Base-by-base conservation (phyloP, 2,888 invertebrate species). In the Drosophila longiperda region DNA sequence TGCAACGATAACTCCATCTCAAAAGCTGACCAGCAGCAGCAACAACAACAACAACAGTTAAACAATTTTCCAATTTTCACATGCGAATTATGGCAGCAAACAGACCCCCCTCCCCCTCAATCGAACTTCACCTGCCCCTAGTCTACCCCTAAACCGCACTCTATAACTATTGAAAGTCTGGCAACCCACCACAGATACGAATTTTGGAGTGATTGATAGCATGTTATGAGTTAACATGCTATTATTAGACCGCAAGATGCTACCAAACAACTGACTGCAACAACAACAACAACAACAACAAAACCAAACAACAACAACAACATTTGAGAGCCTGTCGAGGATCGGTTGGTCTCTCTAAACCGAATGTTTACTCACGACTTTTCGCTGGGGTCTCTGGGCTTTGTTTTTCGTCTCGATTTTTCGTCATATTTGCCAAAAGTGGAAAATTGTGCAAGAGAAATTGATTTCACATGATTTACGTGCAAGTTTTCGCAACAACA, bases 391-490 rank as follows among this genome's bases (percentile, higher is more conserved):
- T 70, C 66, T 66, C 62, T 73, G 57, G 71, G 67, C 80, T 77
- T 70, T 72, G 67, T 12, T 53, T 53, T 12, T 20, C 36, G 38
- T 36, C 54, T 54, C 36, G 61, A 59, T 72, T 75, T 85, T 89
- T 86, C 81, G 83, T 89, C 89, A 87, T 87, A 90, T 87, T 89
- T 78, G 75, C 87, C 82, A 87, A 83, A 76, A 79, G 78, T 72
- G 75, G 88, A 82, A 91, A 90, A 90, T 90, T 91, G 86, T 80
- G 88, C 80, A 81, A 91, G 75, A 75, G 87, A 89, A 91, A 92
- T 91, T 90, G 88, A 89, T 90, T 91, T 91, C 87, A 91, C 90
- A 92, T 91, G 91, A 92, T 92, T 91, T 91, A 89, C 80, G 82
- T 89, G 87, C 86, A 81, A 78, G 79, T 73, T 78, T 83, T 71